Conservation (phyloP, 2,888 invertebrate species). For the Pyrrhia umbra region DNA sequence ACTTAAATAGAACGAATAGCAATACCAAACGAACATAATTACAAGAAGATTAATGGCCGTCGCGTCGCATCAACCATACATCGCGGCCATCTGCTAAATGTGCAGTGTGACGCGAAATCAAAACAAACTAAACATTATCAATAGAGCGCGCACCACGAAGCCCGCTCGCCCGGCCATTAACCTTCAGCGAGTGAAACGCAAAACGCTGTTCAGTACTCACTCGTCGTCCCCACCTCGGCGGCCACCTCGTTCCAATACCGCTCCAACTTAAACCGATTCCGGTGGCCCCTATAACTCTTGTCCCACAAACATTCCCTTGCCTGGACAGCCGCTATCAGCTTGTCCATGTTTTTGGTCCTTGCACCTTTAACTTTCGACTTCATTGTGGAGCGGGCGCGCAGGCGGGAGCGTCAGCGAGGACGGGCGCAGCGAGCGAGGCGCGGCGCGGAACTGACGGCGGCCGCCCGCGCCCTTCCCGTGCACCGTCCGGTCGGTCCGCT, state of each 20-base stretch:
- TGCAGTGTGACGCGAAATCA: constrained; percentile 41
- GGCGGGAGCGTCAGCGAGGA: constrained; percentile 69
- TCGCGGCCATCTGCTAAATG: constrained; percentile 33
- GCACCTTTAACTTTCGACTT: constrained; percentile 81
- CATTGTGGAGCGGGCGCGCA: constrained; percentile 79
- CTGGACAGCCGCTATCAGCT: constrained; percentile 86
- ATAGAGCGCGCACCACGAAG: constrained; percentile 29
- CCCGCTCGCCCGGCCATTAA: constrained; percentile 68
- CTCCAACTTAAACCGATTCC: constrained; percentile 86
- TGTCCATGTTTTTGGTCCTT: constrained; percentile 85
- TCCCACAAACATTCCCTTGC: constrained; percentile 88
- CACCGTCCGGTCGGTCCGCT: constrained; percentile 61
- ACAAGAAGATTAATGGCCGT: constrained; percentile 31
- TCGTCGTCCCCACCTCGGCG: constrained; percentile 84
- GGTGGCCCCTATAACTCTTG: constrained; percentile 84
- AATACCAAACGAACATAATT: constrained; percentile 20
- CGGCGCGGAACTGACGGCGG: constrained; percentile 73
- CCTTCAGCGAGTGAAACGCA: constrained; percentile 65
- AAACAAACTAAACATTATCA: constrained; percentile 53
- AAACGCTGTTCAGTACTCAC: constrained; percentile 87
- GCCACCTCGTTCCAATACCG: constrained; percentile 88
- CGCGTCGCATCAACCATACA: constrained; percentile 7
- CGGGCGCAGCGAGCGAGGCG: constrained; percentile 73
- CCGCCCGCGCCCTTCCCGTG: constrained; percentile 60
- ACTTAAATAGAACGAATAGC: constrained; percentile 15